Evolutionary conservation across 2,888 invertebrate genomes (phyloP).

Genomic region (Cephus nigrinus): DNA sequence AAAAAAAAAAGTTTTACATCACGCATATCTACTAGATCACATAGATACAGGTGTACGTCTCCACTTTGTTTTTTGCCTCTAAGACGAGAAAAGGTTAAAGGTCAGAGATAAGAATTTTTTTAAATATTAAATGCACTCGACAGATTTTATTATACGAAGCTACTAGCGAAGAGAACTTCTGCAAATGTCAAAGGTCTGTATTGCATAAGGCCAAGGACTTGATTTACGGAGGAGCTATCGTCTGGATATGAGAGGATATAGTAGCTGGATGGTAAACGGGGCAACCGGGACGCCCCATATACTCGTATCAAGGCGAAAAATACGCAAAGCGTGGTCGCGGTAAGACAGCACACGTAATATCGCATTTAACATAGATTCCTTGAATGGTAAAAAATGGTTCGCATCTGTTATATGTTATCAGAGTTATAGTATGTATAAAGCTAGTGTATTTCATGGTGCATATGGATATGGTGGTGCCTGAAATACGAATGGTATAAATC

Average conservation of each 20-base stretch:
- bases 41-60: neutral
- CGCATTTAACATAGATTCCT: slow-evolving; percentile 8
- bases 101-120: neutral
- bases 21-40: neutral
- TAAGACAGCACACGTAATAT: slow-evolving; percentile 13
- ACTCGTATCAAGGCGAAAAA: neutral
- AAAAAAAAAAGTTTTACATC: neutral
- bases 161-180: neutral
- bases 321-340: neutral
- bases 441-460: neutral
- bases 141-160: neutral
- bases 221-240: neutral
- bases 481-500: slow-evolving; percentile 32
- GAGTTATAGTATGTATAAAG: neutral
- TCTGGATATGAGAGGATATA: neutral
- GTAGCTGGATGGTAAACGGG: neutral
- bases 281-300: neutral
- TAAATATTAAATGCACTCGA: neutral
- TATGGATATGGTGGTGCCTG: neutral
- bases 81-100: neutral
- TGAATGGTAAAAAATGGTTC: slow-evolving; percentile 17
- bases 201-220: neutral
- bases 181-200: neutral
- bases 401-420: slow-evolving; percentile 22
- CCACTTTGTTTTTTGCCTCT: neutral